phyloP scores from a whole-genome alignment of 2,888 invertebrate species.

The Sialis fuliginosa region DNA sequence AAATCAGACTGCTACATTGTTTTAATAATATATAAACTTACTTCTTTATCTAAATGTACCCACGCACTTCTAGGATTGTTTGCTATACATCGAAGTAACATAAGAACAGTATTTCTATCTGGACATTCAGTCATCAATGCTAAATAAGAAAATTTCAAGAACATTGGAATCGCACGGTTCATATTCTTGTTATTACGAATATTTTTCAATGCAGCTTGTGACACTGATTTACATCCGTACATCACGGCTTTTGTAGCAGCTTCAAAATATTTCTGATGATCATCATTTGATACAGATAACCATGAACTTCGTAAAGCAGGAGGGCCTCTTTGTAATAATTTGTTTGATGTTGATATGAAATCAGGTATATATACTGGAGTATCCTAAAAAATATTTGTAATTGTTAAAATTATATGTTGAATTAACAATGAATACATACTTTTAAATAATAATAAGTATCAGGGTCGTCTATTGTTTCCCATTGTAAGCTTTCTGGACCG shows the following conservation, averaged over 20 bases:
- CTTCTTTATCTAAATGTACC: neutral
- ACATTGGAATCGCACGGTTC: neutral
- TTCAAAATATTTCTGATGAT: neutral
- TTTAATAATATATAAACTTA: neutral
- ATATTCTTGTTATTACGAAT: neutral
- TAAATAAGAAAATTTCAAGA: neutral
- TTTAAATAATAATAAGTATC: neutral
- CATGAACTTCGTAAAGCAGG: neutral
- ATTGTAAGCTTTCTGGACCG: neutral
- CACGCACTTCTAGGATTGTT: neutral
- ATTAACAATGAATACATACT: neutral
- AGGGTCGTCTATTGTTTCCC: neutral
- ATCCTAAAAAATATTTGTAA: constrained; percentile 8
- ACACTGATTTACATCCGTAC: neutral
- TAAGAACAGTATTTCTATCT: neutral
- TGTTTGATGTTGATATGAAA: constrained; percentile 11
- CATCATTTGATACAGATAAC: neutral
- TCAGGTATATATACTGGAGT: constrained; percentile 14
- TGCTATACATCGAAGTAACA: constrained; percentile 1
- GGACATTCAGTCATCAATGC: neutral
- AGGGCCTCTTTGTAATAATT: neutral
- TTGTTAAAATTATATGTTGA: neutral
- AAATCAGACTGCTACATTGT: neutral
- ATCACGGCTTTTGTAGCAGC: neutral
- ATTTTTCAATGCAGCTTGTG: neutral